These are phyloP conservation scores for Epizoanthus stellaris DNA, from an alignment of 92 coral and sea anemone genomes.

Conservation along the genomic window DNA sequence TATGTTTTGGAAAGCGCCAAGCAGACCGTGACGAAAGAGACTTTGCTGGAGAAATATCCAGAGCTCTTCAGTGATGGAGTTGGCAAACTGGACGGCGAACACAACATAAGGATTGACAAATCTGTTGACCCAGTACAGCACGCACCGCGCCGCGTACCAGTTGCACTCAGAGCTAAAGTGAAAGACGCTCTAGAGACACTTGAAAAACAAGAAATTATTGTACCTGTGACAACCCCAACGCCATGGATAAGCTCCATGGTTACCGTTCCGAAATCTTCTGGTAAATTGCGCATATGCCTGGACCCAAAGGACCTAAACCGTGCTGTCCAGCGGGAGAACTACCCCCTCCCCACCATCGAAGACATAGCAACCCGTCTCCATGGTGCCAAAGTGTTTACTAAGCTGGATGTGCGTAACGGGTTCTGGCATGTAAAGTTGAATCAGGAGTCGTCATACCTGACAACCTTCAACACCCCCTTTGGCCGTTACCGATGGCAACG, in stretches of 20 bases:
- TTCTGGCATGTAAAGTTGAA: conserved; percentile 25
- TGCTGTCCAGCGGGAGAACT: conserved; percentile 26
- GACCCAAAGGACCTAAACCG: conserved; percentile 1
- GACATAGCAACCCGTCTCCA: conserved; percentile 24
- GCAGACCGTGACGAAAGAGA: no score
- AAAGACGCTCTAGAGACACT: not conserved
- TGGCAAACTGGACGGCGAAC: no score
- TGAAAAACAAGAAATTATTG: not conserved
- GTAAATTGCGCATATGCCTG: conserved; percentile 6
- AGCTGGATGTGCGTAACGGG: conserved; percentile 23
- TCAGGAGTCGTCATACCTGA: not conserved
- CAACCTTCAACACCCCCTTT: conserved; percentile 25
- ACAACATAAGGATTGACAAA: no score
- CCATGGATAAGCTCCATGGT: conserved; percentile 34
- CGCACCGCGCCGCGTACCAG: no score
- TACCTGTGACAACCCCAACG: conserved; percentile 7
- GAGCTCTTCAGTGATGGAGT: no score
- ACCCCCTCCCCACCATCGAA: conserved; percentile 20
- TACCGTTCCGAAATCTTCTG: not conserved
- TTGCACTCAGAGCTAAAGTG: no score
- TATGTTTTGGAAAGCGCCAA: no score
- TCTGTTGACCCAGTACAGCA: no score
- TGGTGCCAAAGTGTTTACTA: conserved; percentile 30
- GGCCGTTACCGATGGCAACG: conserved; percentile 14
- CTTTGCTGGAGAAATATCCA: no score